Evolutionary conservation across 2,797 vertebrate species (phyloP).

Genomic region (Myotis planiceps): DNA sequence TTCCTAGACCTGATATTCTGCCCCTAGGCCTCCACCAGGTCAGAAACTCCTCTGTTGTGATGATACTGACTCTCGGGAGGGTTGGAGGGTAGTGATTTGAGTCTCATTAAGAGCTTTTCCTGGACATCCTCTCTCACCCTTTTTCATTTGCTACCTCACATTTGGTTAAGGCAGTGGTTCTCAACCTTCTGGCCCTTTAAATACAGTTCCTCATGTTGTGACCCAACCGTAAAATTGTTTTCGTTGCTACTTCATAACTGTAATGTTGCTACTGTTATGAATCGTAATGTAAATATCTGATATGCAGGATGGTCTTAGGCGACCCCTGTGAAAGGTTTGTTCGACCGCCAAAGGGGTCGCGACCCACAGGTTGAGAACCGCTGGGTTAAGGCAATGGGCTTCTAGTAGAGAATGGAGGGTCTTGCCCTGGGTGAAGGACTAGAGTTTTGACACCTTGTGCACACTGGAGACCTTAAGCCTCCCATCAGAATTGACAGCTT

Average conservation of each 20-base stretch:
- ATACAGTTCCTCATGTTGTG: no score
- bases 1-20: neutral
- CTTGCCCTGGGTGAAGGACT: neutral
- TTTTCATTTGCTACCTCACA: neutral
- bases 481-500: neutral
- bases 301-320: no score
- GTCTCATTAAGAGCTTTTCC: neutral
- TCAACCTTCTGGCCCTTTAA: no score
- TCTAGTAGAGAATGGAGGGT: neutral
- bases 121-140: neutral
- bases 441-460: neutral
- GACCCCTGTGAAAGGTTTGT: no score
- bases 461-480: neutral
- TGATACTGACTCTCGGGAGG: neutral
- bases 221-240: no score
- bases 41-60: neutral
- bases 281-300: no score
- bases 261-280: no score
- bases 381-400: neutral
- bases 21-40: neutral
- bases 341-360: no score
- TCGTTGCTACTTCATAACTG: no score
- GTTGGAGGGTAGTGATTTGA: neutral
- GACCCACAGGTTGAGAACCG: no score
- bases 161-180: neutral